Evolutionary conservation across 2,888 invertebrate genomes (phyloP).

Genomic region (Nysson spinosus): DNA sequence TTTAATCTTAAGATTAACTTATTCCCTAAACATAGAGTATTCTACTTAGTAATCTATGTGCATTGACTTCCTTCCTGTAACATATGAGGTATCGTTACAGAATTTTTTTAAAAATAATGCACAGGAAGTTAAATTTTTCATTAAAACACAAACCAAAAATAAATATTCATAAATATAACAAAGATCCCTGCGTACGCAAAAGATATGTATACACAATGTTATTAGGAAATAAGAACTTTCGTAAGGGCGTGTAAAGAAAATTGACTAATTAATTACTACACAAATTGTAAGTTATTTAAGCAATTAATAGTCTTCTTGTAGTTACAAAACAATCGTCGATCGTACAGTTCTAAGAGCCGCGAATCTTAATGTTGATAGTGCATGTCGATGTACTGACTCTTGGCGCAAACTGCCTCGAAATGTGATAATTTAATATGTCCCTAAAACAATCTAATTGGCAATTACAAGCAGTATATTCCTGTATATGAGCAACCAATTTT

Average conservation of each 20-base stretch:
- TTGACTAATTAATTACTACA: neutral
- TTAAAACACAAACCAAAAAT: conserved; percentile 29
- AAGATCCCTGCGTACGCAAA: conserved; percentile 21
- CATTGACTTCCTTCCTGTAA: conserved; percentile 3
- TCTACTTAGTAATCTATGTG: conserved; percentile 27
- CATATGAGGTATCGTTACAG: conserved; percentile 9
- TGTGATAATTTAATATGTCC: conserved; percentile 12
- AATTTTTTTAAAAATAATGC: conserved; percentile 17
- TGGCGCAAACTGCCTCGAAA: conserved; percentile 1
- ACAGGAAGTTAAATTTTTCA: conserved; percentile 36
- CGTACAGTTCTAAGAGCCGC: neutral
- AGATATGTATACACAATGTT: conserved; percentile 2
- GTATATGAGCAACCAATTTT: neutral
- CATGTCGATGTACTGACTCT: neutral
- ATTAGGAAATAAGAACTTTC: conserved; percentile 1
- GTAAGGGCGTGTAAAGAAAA: neutral
- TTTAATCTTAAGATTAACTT: conserved; percentile 22
- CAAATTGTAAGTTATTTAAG: conserved; percentile 5
- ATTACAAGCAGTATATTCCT: neutral
- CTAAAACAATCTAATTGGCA: conserved; percentile 4
- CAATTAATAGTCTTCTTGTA: conserved; percentile 1
- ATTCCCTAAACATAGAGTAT: conserved; percentile 22
- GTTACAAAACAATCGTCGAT: neutral
- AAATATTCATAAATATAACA: conserved; percentile 32
- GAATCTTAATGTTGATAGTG: neutral